phyloP scores from a whole-genome alignment of 1,140 invertebrate genomes.

The Sitophilus oryzae region DNA sequence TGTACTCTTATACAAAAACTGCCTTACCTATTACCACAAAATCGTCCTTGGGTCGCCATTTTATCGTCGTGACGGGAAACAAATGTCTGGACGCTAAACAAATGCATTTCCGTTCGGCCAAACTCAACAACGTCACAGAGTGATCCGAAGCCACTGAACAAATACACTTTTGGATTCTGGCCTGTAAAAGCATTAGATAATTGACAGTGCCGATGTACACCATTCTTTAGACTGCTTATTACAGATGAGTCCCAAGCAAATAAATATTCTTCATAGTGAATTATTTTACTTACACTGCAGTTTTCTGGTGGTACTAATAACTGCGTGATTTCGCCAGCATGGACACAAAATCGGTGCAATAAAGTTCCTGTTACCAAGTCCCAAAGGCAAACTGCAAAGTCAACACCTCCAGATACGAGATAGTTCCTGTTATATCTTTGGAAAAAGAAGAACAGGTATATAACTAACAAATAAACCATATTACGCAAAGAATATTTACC shows the following conservation, averaged over 20 bases:
- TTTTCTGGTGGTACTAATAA: slow-evolving; percentile 86
- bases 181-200: slow-evolving; percentile 55
- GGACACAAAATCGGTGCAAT: slow-evolving; percentile 93
- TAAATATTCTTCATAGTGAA: no score
- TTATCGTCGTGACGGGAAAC: slow-evolving; percentile 92
- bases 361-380: slow-evolving; percentile 86
- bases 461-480: not conserved
- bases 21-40: slow-evolving; percentile 87
- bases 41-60: slow-evolving; percentile 96
- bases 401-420: slow-evolving; percentile 91
- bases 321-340: slow-evolving; percentile 88
- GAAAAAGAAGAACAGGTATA: not conserved
- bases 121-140: slow-evolving; percentile 88
- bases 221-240: no score
- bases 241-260: no score
- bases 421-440: slow-evolving; percentile 88
- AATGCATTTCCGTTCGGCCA: slow-evolving; percentile 92
- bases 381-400: slow-evolving; percentile 97
- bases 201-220: no score
- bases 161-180: slow-evolving; percentile 88
- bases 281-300: slow-evolving; percentile 72
- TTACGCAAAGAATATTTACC: not conserved
- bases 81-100: slow-evolving; percentile 92
- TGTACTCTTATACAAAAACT: not conserved
- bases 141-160: slow-evolving; percentile 97